Evolutionary conservation across 2,113 vertebrate species (phyloP), one percentile per base, ranked within the genome.

Genomic region (Ptilorrhoa leucosticta): DNA sequence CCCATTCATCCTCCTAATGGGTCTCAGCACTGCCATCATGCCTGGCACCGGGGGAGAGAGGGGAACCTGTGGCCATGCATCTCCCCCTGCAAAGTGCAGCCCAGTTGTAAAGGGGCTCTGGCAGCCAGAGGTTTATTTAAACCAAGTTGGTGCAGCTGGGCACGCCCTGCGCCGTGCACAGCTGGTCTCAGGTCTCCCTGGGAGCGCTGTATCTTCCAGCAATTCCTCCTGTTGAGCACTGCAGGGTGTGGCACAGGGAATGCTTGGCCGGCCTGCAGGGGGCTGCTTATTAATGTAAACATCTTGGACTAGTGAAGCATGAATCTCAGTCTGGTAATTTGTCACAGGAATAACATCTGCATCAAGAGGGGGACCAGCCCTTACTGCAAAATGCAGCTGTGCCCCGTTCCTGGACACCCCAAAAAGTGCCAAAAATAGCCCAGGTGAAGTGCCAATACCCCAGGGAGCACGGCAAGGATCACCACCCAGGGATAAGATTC

Each of bases 101-200:
- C 66, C 15, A 1, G 30, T 4, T 51, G 35, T 24, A 23, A 56
- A n/a, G n/a, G 26, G 64, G 37, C 24, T 68, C 68, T 5, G 7
- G 44, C n/a, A 90, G 51, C 15, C 4, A 3, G 19, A 66, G 35
- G 26, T 63, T 83, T 76, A 9, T 85, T 88, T 66, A 42, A 87
- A 90, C 21, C 37, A 30, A 35, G 23, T 2, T 11, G 2, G 8
- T 9, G 9, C 21, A 33, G 10, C 63, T 2, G 2, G 13, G 22
- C 1, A 2, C 57, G 13, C 27, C 1, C 22, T 8, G 54, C 18
- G 12, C 21, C 2, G 0, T 1, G 6, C 61, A 20, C 2, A 2
- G 47, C 47, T 63, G 42, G 30, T 48, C 56, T 48, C 42, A 18
- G 57, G 15, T 42, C 51, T 64, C 30, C 45, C 44, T 3, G 1